Conservation (phyloP, 2,113 vertebrate species). For the Calidris pugnax region DNA sequence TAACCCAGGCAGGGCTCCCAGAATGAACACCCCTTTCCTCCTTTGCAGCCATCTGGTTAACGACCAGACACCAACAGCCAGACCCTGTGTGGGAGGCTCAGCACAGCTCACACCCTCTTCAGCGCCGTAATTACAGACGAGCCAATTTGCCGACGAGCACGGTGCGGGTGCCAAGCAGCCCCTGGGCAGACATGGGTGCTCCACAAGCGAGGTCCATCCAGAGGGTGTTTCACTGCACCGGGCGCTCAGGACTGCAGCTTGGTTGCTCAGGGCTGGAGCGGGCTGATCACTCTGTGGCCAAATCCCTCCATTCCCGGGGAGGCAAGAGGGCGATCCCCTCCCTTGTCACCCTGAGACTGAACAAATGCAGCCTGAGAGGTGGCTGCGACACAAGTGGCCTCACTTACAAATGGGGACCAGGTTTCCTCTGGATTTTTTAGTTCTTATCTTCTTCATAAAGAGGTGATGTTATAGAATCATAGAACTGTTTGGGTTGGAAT, state of each 20-base stretch:
- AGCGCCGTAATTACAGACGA: not conserved
- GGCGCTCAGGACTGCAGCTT: not conserved
- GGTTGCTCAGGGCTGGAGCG: accelerated
- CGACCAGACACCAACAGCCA: not conserved
- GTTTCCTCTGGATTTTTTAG: not conserved
- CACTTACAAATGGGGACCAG: not conserved
- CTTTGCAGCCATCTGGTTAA: not conserved
- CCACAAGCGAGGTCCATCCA: not conserved
- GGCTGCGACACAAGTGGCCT: not conserved
- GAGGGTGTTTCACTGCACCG: not conserved
- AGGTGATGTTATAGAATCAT: not conserved
- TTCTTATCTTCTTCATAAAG: not conserved
- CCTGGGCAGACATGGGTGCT: not conserved
- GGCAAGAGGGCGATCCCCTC: not conserved
- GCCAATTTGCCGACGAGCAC: accelerated
- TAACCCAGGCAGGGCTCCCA: not conserved
- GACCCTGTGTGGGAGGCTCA: not conserved
- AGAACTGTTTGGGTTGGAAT: too few relatives aligned
- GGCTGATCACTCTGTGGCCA: not conserved
- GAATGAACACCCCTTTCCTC: not conserved
- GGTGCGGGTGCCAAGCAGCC: not conserved
- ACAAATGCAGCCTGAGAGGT: not conserved
- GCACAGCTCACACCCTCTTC: not conserved
- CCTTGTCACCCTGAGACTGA: not conserved
- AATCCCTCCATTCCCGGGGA: not conserved